A percentile compares a stretch with the other conserved stretches of the same genome.
phyloP scores from a whole-genome alignment of 2,888 invertebrate species.

The Sialis fuliginosa region DNA sequence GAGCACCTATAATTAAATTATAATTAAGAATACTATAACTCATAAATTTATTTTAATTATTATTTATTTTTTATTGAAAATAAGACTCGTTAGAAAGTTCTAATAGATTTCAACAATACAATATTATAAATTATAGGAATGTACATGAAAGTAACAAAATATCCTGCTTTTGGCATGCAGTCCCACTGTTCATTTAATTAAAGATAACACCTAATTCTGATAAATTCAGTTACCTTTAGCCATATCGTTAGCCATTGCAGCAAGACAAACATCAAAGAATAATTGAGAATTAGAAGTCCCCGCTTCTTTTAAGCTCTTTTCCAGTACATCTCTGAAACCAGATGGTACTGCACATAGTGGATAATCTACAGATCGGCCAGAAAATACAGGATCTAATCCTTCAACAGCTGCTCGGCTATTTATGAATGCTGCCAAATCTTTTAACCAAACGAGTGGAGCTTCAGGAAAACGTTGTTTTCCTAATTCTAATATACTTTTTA shows the following conservation, averaged over 20 bases:
- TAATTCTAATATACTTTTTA: conserved; percentile 30
- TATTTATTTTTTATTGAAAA: background rate
- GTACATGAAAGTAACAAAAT: no score
- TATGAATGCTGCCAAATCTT: conserved; percentile 45
- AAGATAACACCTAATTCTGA: background rate
- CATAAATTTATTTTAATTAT: background rate
- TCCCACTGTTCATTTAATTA: no score
- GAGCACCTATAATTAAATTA: conserved; percentile 22
- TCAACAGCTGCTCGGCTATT: conserved; percentile 43
- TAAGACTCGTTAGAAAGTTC: no score
- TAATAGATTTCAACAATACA: no score
- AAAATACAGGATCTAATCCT: conserved; percentile 42
- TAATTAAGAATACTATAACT: background rate
- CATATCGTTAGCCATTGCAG: conserved; percentile 53
- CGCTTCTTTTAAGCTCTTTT: conserved; percentile 34
- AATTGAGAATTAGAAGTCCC: conserved; percentile 43
- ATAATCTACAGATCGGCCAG: conserved; percentile 33
- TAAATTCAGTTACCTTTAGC: conserved; percentile 33
- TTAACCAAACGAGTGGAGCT: conserved; percentile 52
- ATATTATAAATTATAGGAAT: no score
- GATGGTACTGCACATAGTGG: conserved; percentile 31
- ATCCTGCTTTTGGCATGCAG: no score
- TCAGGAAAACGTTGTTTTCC: conserved; percentile 47
- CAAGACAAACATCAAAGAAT: conserved; percentile 53
- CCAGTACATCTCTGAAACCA: conserved; percentile 23